Base-by-base conservation (phyloP, 1,140 invertebrate species). In the Chelonus insularis region DNA sequence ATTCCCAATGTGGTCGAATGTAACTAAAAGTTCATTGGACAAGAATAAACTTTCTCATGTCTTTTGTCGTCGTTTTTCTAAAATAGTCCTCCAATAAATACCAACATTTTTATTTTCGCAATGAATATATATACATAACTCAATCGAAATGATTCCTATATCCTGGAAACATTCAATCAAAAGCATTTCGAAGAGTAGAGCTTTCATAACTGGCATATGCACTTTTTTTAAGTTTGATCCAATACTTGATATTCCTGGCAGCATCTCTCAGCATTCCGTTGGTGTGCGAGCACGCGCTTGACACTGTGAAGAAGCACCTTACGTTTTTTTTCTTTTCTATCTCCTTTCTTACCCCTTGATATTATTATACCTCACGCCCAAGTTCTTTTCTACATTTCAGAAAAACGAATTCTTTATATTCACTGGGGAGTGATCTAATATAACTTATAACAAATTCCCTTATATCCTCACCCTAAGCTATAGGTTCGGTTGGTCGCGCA, bases 371-470 rank as follows among this genome's bases (percentile, higher is more conserved):
- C 41, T 37, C 18, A 50, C 58, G 9, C 50, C 34, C 14, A 18
- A 43, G 11, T 60, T 51, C 41, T n/a, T 54, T 23, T 52, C 55
- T 50, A 66, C 67, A 65, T 62, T 63, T 69, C 66, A 54, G 61
- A 67, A 41, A 50, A 23, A 41, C 62, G 75, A 77, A 75, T 75
- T 75, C 70, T 78, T 75, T 68, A 75, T 76, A 79, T 76, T 74
- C 79, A 73, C 76, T 70, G 65, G 78, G 78, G 78, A 79, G 76
- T 73, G 73, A 80, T 80, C 72, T 68, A 65, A 74, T 72, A 72
- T 72, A 76, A 76, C 72, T 64, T 52, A 39, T 74, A 75, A 79
- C 76, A 79, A 81, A 81, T 78, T 80, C 74, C 68, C 34, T 68
- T 57, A n/a, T 45, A 45, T 48, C 56, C 45, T 50, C 60, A 37